phyloP scores from a whole-genome alignment of 2,888 invertebrate genomes.

The Gasteruption jaculator region DNA sequence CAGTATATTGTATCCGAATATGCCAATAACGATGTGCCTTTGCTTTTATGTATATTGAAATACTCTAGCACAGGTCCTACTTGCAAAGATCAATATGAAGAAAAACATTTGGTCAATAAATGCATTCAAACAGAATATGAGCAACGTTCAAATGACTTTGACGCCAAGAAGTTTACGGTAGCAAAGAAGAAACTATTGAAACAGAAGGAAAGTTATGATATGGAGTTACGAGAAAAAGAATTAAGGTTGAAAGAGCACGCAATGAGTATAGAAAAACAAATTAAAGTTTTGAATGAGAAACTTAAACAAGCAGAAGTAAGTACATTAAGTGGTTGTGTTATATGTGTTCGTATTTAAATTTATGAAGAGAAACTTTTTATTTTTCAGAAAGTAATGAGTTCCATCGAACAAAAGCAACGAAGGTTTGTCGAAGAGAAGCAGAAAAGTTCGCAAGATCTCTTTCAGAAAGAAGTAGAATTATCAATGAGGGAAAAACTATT shows the following conservation, averaged over 20 bases:
- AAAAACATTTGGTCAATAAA: conserved; percentile 13
- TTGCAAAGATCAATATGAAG: background rate
- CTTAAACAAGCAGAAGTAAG: conserved; percentile 40
- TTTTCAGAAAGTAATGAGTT: conserved; percentile 35
- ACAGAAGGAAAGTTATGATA: conserved; percentile 38
- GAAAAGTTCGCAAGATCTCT: conserved; percentile 31
- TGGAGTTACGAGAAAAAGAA: conserved; percentile 37
- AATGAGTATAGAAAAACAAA: conserved; percentile 34
- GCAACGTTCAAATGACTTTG: background rate
- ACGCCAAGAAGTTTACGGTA: conserved; percentile 20
- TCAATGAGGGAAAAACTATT: conserved; percentile 38
- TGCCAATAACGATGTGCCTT: conserved; percentile 31
- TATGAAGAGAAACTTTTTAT: conserved; percentile 2
- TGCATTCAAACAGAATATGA: conserved; percentile 28
- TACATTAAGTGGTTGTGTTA: conserved; percentile 5
- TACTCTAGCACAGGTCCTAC: conserved; percentile 21
- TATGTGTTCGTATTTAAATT: background rate
- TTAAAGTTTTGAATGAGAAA: conserved; percentile 34
- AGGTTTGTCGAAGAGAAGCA: conserved; percentile 32
- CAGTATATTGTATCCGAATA: conserved; percentile 39
- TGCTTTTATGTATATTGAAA: conserved; percentile 42
- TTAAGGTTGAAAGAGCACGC: conserved; percentile 36
- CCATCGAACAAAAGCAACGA: conserved; percentile 34
- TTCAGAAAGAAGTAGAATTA: conserved; percentile 39
- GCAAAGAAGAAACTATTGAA: conserved; percentile 35